Base-by-base conservation (phyloP, 2,888 invertebrate species). In the Eupithecia subfuscata region DNA sequence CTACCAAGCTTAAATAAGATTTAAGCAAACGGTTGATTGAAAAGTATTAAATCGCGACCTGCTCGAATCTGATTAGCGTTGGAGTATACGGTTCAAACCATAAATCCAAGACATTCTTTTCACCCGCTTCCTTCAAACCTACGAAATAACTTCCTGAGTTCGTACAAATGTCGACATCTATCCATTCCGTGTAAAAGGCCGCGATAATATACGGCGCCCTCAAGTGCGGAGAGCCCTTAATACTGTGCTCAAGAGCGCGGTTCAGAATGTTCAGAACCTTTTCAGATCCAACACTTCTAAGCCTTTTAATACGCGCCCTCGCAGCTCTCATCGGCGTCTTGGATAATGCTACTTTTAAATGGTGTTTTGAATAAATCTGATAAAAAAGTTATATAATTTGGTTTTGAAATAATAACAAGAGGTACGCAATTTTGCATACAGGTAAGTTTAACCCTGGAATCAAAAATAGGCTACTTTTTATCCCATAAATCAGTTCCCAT, bases 301-400 rank as follows among this genome's bases (percentile, higher is more conserved):
- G 93, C 92, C 93, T 93, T 94, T 94, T 95, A 94, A 94, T 94
- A 93, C 90, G 90, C 91, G 85, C 92, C 91, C 92, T 89, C 82
- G 82, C 84, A 85, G 34, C 89, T 89, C 87, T 87, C 92, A 92
- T 91, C 89, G 88, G 86, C 88, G 79, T 82, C 83, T 80, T 80
- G 84, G 83, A 84, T 87, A 86, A 86, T 85, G 90, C 91, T 88
- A 88, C 91, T 84, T 92, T 92, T 92, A 88, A 89, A 91, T 88
- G 86, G 90, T 85, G 87, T 89, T 89, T 87, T 12, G 69, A 67
- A 68, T 16, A 73, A 64, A 34, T 30, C 60, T n/a, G 30, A 30
- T n/a, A n/a, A n/a, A n/a, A n/a, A n/a, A n/a, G n/a, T n/a, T n/a
- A n/a, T n/a, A n/a, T n/a, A n/a, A n/a, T n/a, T n/a, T n/a, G n/a